A percentile compares a stretch with the other conserved stretches of the same genome.
Conservation (phyloP, 1,140 invertebrate genomes). For the Chironomus tepperi region DNA sequence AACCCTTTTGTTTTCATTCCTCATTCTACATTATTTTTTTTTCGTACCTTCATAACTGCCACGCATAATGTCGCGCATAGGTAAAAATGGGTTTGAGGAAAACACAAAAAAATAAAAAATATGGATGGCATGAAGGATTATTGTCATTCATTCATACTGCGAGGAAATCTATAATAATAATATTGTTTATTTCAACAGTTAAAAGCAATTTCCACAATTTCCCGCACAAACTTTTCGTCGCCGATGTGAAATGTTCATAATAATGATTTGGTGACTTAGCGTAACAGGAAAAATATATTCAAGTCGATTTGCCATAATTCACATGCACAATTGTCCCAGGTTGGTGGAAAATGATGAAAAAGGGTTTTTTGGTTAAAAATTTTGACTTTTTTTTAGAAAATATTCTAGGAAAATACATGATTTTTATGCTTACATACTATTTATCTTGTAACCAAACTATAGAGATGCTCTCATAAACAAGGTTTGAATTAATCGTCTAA, state of each 20-base stretch:
- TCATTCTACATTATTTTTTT: no score
- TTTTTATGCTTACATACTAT: no score
- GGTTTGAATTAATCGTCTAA: no score
- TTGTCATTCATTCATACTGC: neutral
- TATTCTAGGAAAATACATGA: no score
- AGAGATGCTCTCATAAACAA: no score
- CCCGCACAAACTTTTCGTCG: neutral
- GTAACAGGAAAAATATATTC: neutral
- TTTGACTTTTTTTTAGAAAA: no score
- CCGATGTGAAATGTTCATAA: neutral
- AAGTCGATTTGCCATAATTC: conserved; percentile 1
- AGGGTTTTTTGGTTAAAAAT: no score
- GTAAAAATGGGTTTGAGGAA: neutral
- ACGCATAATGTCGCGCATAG: neutral
- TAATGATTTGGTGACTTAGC: conserved; percentile 12
- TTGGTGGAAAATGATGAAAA: no score
- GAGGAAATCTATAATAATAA: conserved; percentile 20
- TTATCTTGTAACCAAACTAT: no score
- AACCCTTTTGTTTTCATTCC: neutral
- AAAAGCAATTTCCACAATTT: conserved; percentile 16
- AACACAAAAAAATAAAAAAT: neutral
- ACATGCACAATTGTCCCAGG: neutral
- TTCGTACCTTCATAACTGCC: neutral
- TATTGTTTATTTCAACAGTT: conserved; percentile 20
- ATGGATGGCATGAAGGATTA: conserved; percentile 5